Evolutionary conservation across 35 echinoderm and acorn worm genomes (phyloP).

Genomic region (Holothuria glaberrima): DNA sequence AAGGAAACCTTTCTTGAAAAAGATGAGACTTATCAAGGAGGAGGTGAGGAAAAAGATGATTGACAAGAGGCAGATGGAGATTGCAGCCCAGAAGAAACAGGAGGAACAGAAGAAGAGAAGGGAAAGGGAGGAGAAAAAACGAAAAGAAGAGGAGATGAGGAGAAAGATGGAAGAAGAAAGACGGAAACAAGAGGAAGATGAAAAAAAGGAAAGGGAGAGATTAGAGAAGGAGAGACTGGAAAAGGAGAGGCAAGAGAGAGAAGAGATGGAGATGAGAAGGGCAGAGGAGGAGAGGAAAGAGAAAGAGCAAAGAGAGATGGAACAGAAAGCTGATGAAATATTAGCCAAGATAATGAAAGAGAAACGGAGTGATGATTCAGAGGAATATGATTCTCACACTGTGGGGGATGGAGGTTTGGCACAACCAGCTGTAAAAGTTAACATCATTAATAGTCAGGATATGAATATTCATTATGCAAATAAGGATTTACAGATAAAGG

Average conservation of each 20-base stretch:
- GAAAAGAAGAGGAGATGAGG: conserved; percentile 81
- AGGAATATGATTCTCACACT: not conserved
- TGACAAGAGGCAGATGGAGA: conserved; percentile 84
- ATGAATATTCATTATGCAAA: conserved; percentile 3
- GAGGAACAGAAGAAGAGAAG: conserved; percentile 80
- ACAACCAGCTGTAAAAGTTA: conserved; percentile 14
- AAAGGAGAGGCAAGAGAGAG: conserved; percentile 51
- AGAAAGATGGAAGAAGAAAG: conserved; percentile 58
- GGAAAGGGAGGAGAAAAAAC: conserved; percentile 74
- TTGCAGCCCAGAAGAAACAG: conserved; percentile 63
- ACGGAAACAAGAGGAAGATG: conserved; percentile 66
- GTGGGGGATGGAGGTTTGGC: too few species aligned
- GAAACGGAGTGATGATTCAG: not conserved
- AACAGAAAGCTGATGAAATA: conserved; percentile 84
- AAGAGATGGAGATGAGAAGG: conserved; percentile 52
- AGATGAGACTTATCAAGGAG: conserved; percentile 65
- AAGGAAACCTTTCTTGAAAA: conserved; percentile 70
- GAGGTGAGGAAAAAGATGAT: conserved; percentile 64
- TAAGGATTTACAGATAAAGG: not conserved
- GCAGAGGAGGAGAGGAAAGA: conserved; percentile 67
- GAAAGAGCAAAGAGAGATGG: conserved; percentile 63
- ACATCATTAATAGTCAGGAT: not conserved
- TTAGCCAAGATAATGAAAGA: conserved; percentile 80
- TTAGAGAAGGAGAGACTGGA: conserved; percentile 57
- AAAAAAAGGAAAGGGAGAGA: conserved; percentile 54